Evolutionary conservation across 2,797 vertebrate genomes (phyloP), one percentile per base, ranked within the genome.

Genomic region (Gambusia yucatana): DNA sequence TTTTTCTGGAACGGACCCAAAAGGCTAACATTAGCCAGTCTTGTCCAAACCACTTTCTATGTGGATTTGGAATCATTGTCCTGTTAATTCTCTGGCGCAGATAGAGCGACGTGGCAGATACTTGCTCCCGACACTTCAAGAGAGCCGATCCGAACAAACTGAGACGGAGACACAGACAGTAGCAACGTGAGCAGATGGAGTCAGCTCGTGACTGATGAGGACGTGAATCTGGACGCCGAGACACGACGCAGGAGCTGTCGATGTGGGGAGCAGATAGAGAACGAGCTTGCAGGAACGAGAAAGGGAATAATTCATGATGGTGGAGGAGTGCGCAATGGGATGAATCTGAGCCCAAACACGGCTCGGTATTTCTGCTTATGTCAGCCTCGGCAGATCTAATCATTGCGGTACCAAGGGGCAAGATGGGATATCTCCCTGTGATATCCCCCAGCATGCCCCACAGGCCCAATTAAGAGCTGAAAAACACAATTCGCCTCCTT

Each of bases 401-500:
- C 76, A 70, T 57, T 65, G 67, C 74, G 6, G 73, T 76, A 87
- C 81, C 79, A 86, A 87, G 84, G 72, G 80, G 46, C 63, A 76
- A 48, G 75, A 86, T 77, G 78, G 86, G 77, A 79, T 84, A 81
- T 89, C 76, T 84, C 41, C 41, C 79, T 86, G 84, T 80, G 88
- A 82, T 85, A 77, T 85, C 86, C 81, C 84, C 61, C 80, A 81
- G 84, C 52, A 41, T 67, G 81, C 79, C 91, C 78, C 86, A 77
- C 67, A 83, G 89, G 88, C 82, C 87, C 87, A 92, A 93, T 93
- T 93, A 93, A 88, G 87, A 80, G 61, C 85, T 63, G 75, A 83
- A 87, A 85, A 92, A 88, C 77, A 86, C 81, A 85, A 82, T 83
- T 78, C 41, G 2, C 75, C 75, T 81, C 47, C 36, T 84, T 84